Base-by-base conservation (phyloP, 2,888 invertebrate species). In the Thalpophila matura region DNA sequence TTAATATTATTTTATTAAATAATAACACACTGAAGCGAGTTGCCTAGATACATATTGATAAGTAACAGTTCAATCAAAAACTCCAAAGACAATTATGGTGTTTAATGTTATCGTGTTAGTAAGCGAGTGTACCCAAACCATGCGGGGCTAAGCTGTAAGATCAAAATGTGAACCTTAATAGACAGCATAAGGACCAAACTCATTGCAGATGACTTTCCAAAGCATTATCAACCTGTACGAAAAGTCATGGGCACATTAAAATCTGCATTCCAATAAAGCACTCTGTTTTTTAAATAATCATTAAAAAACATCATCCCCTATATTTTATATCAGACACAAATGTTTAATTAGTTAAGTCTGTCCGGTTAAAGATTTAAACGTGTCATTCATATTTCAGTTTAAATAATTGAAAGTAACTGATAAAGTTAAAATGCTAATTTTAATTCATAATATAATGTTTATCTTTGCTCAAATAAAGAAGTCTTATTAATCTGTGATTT, bases 131-230 rank as follows among this genome's bases (percentile, higher is more conserved):
- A 69, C 72, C 78, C 74, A 50, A 35, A 59, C 40, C 82, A 83
- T 82, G 82, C 81, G 61, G 80, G 81, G 77, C 50, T 14, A 86
- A 84, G 85, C 86, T 63, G 68, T 80, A 86, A 81, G 69, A 83
- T 67, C 61, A 82, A 89, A 88, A 83, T 77, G 69, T 80, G 75
- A 85, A 86, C 86, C 89, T 87, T 81, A 62, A 62, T 60, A 74
- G 54, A 51, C 79, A 53, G 77, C 72, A 63, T 57, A 68, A 78
- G 42, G 51, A 72, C 75, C 80, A 80, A 81, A 73, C 64, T 83
- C 79, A 86, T 69, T 79, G 80, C 64, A 45, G 81, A 57, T 72
- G 76, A 73, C 71, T 75, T 76, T 75, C 75, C 74, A 70, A 83
- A 79, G 79, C 77, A 75, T 78, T 82, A 83, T 86, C 79, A 74